Conservation (phyloP, 2,888 invertebrate species). For the Eilema depressum region DNA sequence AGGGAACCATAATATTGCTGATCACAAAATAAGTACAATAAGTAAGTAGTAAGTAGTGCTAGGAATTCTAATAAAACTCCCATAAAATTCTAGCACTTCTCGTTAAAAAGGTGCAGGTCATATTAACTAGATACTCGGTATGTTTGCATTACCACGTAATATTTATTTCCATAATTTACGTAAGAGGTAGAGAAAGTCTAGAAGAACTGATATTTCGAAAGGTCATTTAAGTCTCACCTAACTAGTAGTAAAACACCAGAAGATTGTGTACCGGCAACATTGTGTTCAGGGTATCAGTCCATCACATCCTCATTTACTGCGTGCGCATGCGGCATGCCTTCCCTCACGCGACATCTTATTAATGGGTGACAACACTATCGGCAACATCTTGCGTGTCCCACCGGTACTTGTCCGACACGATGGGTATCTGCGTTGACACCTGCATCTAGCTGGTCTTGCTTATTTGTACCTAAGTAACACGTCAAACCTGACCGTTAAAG, state of each 20-base stretch:
- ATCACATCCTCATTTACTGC: slow-evolving; percentile 39
- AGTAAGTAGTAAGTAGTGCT: too few relatives aligned
- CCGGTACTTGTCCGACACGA: slow-evolving; percentile 52
- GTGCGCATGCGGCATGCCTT: slow-evolving; percentile 33
- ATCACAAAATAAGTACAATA: too few relatives aligned
- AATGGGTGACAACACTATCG: slow-evolving; percentile 60
- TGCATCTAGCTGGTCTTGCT: slow-evolving; percentile 42
- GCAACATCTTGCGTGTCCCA: slow-evolving; percentile 56
- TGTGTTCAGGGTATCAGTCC: slow-evolving; percentile 21
- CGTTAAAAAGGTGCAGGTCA: too few relatives aligned
- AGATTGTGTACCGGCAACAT: background rate
- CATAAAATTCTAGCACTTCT: too few relatives aligned
- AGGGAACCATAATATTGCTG: too few relatives aligned
- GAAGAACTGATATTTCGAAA: slow-evolving; percentile 5
- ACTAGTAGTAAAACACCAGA: slow-evolving; percentile 10
- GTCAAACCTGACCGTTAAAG: slow-evolving; percentile 31
- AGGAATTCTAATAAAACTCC: too few relatives aligned
- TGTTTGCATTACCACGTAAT: too few relatives aligned
- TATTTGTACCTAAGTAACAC: slow-evolving; percentile 39
- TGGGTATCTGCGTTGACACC: slow-evolving; percentile 58
- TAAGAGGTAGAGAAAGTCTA: background rate
- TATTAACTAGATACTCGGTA: too few relatives aligned
- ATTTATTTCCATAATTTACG: background rate
- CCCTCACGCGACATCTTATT: slow-evolving; percentile 50
- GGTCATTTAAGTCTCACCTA: slow-evolving; percentile 13